Evolutionary conservation across 2,113 vertebrate genomes (phyloP), one percentile per base, ranked within the genome.

Genomic region (Ancistrus triradiatus): DNA sequence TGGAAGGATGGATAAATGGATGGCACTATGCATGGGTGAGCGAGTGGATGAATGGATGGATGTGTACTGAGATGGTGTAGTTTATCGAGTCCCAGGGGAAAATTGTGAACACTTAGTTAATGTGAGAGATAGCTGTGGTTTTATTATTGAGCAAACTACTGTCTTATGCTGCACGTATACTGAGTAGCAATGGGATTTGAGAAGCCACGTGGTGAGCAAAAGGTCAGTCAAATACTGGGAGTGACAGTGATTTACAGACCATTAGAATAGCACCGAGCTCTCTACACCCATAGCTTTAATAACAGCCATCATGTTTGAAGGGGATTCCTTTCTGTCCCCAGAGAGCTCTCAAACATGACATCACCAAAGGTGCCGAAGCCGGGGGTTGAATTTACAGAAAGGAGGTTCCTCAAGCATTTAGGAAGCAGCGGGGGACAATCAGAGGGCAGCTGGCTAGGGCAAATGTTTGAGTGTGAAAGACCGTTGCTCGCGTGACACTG

Each of bases 401-500:
- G 50, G 65, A 68, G 73, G 51, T 28, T 1, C 15, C 61, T 42
- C 48, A 37, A 61, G 69, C 48, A 69, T 80, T 69, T 79, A 67
- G 72, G 71, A 72, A n/a, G 8, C 56, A 59, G 65, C n/a, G 9
- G 13, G 28, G 50, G 8, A 35, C 19, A 3, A 13, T 3, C 7
- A 19, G 15, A 42, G 55, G 28, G 31, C 31, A 9, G 3, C 17
- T 27, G n/a, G 28, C 14, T 21, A 38, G 15, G 47, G 40, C 53
- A 44, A 56, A 51, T 44, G 52, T 66, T 42, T 61, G 24, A 57
- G 44, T 53, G 46, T 47, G 27, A 44, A 24, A 37, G 17, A 35
- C 18, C 42, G 38, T 60, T 74, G 74, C 74, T 78, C 74, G 72
- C 63, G 64, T 68, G 80, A 85, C 77, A 78, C 72, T 14, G 62